These are phyloP conservation scores for Phylloscopus trochilus DNA, from an alignment of 2,113 vertebrate species.

Conservation along the genomic window DNA sequence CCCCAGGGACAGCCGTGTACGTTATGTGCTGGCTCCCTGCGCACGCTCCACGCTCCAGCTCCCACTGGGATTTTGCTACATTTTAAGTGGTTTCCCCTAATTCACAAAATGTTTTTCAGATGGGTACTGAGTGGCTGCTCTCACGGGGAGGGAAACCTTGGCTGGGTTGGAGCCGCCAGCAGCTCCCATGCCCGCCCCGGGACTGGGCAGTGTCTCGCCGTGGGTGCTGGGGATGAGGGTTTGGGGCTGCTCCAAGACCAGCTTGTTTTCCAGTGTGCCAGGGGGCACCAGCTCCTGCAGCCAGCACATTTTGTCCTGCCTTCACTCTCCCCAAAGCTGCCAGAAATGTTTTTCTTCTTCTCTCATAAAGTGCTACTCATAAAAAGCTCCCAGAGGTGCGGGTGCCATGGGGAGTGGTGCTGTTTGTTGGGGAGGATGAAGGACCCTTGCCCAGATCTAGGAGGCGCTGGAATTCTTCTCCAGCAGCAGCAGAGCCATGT, in stretches of 20 bases:
- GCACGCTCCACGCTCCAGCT: not conserved
- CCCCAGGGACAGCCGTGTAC: not conserved
- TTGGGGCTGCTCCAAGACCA: not conserved
- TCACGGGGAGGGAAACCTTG: not conserved
- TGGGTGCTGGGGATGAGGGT: not conserved
- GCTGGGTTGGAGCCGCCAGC: not conserved
- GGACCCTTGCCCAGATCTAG: not conserved
- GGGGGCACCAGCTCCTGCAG: not conserved
- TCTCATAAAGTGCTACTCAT: not conserved
- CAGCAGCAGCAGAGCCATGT: not conserved
- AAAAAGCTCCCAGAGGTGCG: not conserved
- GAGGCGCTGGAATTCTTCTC: not conserved
- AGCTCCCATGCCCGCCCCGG: not conserved
- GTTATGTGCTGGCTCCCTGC: not conserved
- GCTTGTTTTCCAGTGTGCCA: not conserved
- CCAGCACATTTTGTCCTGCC: constrained; percentile 12
- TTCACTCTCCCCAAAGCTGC: not conserved
- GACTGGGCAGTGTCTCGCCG: fast-evolving
- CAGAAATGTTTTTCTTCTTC: not conserved
- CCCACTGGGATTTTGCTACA: not conserved
- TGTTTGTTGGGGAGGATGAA: not conserved
- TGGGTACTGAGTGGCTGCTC: not conserved
- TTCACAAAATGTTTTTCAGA: not conserved
- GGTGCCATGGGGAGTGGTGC: not conserved
- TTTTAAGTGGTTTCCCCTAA: not conserved